phyloP scores from a whole-genome alignment of 2,113 vertebrate species.

The Pedetes capensis region DNA sequence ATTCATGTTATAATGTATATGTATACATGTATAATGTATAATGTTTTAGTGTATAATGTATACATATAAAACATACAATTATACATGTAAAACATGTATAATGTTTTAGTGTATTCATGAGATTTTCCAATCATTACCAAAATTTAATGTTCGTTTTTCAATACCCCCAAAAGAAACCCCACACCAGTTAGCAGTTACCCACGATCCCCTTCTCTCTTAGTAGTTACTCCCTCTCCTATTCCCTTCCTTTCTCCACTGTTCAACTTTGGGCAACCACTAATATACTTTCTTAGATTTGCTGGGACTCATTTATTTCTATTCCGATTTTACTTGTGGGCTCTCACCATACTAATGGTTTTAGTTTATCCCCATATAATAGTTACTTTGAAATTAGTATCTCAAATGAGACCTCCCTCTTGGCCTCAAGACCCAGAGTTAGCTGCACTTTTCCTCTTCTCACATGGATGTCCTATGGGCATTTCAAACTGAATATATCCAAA shows the following conservation, averaged over 20 bases:
- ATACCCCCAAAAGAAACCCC: neutral
- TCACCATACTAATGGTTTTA: neutral
- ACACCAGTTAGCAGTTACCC: neutral
- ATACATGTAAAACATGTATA: too few relatives aligned
- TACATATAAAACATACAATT: too few relatives aligned
- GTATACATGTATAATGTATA: too few relatives aligned
- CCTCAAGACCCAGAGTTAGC: neutral
- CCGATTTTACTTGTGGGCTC: neutral
- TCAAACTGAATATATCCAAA: neutral
- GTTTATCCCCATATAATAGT: neutral
- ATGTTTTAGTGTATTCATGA: neutral
- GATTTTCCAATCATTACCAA: neutral
- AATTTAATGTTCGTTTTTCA: neutral
- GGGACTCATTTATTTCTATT: neutral
- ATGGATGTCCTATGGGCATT: neutral
- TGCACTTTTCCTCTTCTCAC: neutral
- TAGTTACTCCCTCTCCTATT: neutral
- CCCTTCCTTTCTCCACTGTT: neutral
- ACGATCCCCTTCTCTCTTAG: too few relatives aligned
- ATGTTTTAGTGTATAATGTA: too few relatives aligned
- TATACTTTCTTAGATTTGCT: neutral
- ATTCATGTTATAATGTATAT: neutral
- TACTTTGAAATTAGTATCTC: neutral
- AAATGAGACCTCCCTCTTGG: neutral
- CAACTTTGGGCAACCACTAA: neutral